Conservation (phyloP, 2,888 invertebrate genomes). For the Euzetes globulus region DNA sequence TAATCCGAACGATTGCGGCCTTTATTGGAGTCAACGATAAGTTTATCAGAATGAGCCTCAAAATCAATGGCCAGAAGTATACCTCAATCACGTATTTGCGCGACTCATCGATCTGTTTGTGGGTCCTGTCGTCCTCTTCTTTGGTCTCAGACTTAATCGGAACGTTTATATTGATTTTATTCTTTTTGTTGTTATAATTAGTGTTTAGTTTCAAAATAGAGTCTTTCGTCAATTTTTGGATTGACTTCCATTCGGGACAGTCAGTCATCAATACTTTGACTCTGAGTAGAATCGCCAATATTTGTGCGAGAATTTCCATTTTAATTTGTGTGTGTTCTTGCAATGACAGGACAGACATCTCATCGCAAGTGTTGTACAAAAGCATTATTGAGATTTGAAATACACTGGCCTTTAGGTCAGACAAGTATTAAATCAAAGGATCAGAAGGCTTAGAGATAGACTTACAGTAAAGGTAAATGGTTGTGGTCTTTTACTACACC, state of each 20-base stretch:
- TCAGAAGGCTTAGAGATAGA: no score
- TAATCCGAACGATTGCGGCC: conserved; percentile 57
- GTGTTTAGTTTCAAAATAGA: conserved; percentile 66
- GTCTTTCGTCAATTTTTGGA: conserved; percentile 44
- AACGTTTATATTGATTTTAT: conserved; percentile 94
- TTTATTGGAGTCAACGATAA: not conserved
- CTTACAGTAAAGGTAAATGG: not conserved
- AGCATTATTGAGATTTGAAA: conserved; percentile 97
- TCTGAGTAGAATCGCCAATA: conserved; percentile 85
- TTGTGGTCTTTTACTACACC: not conserved
- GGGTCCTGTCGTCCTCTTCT: conserved; percentile 91
- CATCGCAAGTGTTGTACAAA: conserved; percentile 81
- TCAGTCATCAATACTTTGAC: conserved; percentile 66
- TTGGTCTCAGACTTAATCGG: conserved; percentile 94
- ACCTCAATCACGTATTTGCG: conserved; percentile 84
- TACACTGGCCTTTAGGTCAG: conserved; percentile 70
- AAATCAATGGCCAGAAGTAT: not conserved
- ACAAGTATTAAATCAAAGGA: no score
- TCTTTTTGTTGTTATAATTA: conserved; percentile 63
- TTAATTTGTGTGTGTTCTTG: conserved; percentile 65
- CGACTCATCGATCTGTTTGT: conserved; percentile 98
- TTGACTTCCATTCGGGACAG: conserved; percentile 47
- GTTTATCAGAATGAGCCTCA: not conserved
- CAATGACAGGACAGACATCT: conserved; percentile 77
- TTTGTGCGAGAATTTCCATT: conserved; percentile 64